Base-by-base conservation (phyloP, 37 sponge, comb jelly and placozoan species). In the Eunapius fragilis region DNA sequence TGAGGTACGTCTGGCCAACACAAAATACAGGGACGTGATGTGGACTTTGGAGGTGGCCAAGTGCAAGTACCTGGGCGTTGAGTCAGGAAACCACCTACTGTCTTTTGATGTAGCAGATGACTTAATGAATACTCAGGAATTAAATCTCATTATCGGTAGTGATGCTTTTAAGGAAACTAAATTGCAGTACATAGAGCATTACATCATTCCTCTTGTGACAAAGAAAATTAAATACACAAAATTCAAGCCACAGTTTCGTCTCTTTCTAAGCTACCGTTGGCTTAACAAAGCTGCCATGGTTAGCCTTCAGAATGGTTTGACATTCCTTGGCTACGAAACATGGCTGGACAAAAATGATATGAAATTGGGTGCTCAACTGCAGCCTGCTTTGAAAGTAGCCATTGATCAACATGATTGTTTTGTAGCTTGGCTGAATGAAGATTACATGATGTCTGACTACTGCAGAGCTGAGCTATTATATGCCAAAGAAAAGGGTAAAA, bases 101-200 rank as follows among this genome's bases (percentile, higher is more conserved):
- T 86, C 86, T 2, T 86, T 86, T 70, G 86, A 86, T 45, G 78
- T 86, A 79, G 86, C 11, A 24, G 79, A 86, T 26, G 80, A 86
- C 17, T 37, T 86, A 11, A 49, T 86, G 19, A 86, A 86, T 27
- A 25, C 79, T 19, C 26, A 10, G 9, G 86, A 86, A 34, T 26
- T 86, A 69, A 37, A 24, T 31, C 72, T 37, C 2, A 32, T 86
- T 22, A 19, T 37, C 1, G 25, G 35, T 14, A 31, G 79, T 35
- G 22, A 48, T 2, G 49, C 49, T 3, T 78, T 48, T 24, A 3
- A 4, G 0, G 86, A 86, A 33, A 86, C 37, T 5, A 30, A 78
- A 24, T 6, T 27, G n/a, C 31, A 26, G 49, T 86, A 86, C 79
- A 71, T 86, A 3, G 79, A 78, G 36, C n/a, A 2, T 17, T 78